A percentile compares a stretch with the other conserved stretches of the same genome.
Evolutionary conservation across 2,113 vertebrate species (phyloP).

Genomic region (Acanthisitta chloris): DNA sequence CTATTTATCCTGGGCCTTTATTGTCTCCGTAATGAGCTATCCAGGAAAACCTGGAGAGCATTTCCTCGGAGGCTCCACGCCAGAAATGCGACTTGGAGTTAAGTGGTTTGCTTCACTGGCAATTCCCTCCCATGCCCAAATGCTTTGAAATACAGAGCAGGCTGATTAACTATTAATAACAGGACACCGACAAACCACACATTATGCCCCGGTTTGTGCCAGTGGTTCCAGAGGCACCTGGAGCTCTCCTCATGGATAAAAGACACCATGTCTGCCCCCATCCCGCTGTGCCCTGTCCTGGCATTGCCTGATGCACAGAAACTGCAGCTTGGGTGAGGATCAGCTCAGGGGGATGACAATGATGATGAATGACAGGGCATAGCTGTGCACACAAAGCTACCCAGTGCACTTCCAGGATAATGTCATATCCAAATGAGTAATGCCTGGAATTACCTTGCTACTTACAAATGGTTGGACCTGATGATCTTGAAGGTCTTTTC

Average conservation of each 20-base stretch:
- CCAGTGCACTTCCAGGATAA: neutral
- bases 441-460: neutral
- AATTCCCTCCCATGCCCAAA: neutral
- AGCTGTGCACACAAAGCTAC: neutral
- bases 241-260: neutral
- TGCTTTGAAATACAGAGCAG: neutral
- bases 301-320: fast-evolving
- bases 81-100: conserved; percentile 28
- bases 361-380: neutral
- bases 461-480: neutral
- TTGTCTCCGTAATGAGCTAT: conserved; percentile 59
- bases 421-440: fast-evolving
- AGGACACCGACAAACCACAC: neutral
- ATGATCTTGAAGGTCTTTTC: neutral
- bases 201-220: neutral
- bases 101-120: neutral
- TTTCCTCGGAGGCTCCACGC: conserved; percentile 20
- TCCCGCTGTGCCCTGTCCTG: fast-evolving
- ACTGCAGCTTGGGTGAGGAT: neutral
- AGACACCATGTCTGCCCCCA: fast-evolving
- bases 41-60: conserved; percentile 58
- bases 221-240: fast-evolving
- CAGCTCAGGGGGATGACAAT: neutral
- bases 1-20: conserved; percentile 46
- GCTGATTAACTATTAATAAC: neutral